Percentiles rank a stretch among this genome's conserved stretches.
phyloP scores from a whole-genome alignment of 2,797 vertebrate species.

The Lycodopsis pacificus region DNA sequence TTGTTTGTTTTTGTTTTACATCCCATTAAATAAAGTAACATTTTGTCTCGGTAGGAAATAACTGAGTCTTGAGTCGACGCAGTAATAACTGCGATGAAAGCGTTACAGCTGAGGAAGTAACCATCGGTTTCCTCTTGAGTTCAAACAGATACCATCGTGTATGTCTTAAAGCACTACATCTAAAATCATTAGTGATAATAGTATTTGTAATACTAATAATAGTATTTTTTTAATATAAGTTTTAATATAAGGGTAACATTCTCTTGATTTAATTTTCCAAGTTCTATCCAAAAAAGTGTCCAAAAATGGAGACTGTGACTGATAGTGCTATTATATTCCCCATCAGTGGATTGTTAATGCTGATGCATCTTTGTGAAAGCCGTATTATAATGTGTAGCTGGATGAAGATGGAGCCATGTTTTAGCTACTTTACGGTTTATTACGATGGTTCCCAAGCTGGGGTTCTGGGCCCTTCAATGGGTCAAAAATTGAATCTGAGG shows the following conservation, averaged over 20 bases:
- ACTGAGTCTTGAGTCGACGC: constrained; percentile 13
- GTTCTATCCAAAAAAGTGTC: not conserved
- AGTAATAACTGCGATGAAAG: not conserved
- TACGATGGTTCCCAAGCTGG: not conserved
- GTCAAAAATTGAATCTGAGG: not conserved
- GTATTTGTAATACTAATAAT: too few relatives aligned
- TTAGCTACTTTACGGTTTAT: not conserved
- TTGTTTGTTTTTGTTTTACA: not conserved
- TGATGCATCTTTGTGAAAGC: not conserved
- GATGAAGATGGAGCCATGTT: not conserved
- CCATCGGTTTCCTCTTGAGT: constrained; percentile 14
- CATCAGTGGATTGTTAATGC: not conserved
- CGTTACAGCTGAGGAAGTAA: constrained; percentile 48
- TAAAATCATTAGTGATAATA: not conserved
- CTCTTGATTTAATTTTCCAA: not conserved
- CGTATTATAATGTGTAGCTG: not conserved
- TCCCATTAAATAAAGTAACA: not conserved
- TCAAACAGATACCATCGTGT: not conserved
- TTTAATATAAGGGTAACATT: not conserved
- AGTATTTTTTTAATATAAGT: not conserved
- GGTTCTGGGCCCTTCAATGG: not conserved
- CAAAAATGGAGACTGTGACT: too few relatives aligned
- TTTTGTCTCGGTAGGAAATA: not conserved
- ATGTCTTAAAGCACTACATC: not conserved
- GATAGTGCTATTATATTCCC: too few relatives aligned